Conservation (phyloP, 2,113 vertebrate species). For the Hippolais icterina region DNA sequence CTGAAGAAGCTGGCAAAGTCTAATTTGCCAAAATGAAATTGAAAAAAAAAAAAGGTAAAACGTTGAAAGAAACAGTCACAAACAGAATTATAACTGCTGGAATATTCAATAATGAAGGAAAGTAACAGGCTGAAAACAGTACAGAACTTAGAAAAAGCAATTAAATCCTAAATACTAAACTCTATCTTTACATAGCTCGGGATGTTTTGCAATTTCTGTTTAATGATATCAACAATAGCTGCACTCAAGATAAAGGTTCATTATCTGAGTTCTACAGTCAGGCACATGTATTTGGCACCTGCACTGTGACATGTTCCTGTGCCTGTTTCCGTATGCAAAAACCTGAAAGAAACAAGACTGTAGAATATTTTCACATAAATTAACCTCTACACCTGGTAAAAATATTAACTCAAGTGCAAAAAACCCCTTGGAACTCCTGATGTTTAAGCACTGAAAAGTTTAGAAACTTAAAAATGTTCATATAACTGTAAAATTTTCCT, state of each 20-base stretch:
- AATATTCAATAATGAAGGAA: not conserved
- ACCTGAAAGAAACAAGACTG: not conserved
- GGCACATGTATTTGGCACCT: not conserved
- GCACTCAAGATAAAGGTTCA: not conserved
- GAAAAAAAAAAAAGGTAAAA: not conserved
- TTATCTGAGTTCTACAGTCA: not conserved
- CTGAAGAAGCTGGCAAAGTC: not conserved
- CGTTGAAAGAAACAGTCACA: not conserved
- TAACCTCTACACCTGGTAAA: not conserved
- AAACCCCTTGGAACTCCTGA: not conserved
- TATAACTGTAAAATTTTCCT: not conserved
- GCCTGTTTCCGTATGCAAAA: not conserved
- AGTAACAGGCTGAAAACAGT: not conserved
- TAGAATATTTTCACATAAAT: not conserved
- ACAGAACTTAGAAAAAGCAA: not conserved
- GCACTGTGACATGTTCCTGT: accelerated
- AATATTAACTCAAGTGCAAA: not conserved
- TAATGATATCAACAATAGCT: not conserved
- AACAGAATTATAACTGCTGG: not conserved
- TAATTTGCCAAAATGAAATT: not conserved
- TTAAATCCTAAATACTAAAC: not conserved
- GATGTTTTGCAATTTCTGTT: not conserved
- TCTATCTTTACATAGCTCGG: not conserved
- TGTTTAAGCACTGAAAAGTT: not conserved
- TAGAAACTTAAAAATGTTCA: not conserved